These are phyloP conservation scores for Synanthedon myopaeformis DNA, from an alignment of 2,888 invertebrate species.

Conservation along the genomic window DNA sequence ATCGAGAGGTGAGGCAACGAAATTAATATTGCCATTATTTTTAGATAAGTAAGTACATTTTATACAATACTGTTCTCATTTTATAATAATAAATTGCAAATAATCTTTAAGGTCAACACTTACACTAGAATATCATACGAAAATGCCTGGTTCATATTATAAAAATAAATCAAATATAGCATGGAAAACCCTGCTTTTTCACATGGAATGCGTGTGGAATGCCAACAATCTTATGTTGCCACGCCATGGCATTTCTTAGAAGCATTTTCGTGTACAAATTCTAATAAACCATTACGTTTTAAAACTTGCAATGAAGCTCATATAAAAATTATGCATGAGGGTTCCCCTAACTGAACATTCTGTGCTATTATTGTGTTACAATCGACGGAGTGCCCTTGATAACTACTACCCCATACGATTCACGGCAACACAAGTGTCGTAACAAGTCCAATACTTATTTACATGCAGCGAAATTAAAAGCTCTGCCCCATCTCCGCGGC, in stretches of 20 bases:
- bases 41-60: too few species aligned
- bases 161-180: too few species aligned
- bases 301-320: conserved; percentile 13
- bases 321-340: conserved; percentile 22
- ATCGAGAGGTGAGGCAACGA: too few species aligned
- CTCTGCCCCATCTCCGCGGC: conserved; percentile 53
- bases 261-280: conserved; percentile 1
- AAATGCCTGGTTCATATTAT: too few species aligned
- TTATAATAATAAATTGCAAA: too few species aligned
- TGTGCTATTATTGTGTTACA: conserved; percentile 62
- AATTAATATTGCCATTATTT: too few species aligned
- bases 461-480: conserved; percentile 63
- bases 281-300: conserved; percentile 2
- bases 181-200: too few species aligned
- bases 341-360: conserved; percentile 46
- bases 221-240: too few species aligned
- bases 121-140: too few species aligned
- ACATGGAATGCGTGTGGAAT: too few species aligned
- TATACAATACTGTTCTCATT: too few species aligned
- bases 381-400: conserved; percentile 59
- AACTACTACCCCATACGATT: conserved; percentile 57
- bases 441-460: conserved; percentile 67
- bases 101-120: too few species aligned
- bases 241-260: background rate
- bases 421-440: conserved; percentile 57